These are phyloP conservation scores for Diabrotica virgifera DNA, from an alignment of 1,140 invertebrate species.

Conservation along the genomic window DNA sequence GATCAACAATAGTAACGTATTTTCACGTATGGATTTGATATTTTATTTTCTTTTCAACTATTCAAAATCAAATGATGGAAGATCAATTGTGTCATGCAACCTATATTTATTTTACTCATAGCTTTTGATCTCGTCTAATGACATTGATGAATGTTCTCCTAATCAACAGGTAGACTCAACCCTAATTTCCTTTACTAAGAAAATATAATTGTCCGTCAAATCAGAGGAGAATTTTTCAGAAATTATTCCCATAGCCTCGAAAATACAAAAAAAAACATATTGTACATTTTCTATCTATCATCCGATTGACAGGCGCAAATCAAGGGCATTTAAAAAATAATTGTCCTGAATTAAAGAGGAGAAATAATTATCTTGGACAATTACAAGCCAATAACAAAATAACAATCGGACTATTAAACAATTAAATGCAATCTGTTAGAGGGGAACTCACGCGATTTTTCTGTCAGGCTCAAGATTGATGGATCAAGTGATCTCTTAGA, in stretches of 20 bases:
- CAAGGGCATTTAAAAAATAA: slow-evolving; percentile 19
- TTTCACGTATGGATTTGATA: too few species aligned
- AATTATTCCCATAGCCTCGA: not conserved
- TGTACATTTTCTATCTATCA: slow-evolving; percentile 22
- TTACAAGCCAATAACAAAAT: slow-evolving; percentile 23
- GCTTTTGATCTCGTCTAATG: not conserved
- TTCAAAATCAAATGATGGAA: too few species aligned
- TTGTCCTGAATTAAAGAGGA: slow-evolving; percentile 14
- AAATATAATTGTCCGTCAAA: not conserved
- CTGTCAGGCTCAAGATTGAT: slow-evolving; percentile 21
- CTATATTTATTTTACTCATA: not conserved
- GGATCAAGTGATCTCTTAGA: slow-evolving; percentile 17
- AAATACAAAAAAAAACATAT: not conserved
- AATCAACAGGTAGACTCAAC: not conserved
- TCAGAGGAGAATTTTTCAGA: not conserved
- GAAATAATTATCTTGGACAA: slow-evolving; percentile 15
- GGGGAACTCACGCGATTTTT: slow-evolving; percentile 26
- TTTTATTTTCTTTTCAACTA: too few species aligned
- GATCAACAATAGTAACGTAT: too few species aligned
- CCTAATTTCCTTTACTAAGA: slow-evolving; percentile 2
- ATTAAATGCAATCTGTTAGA: slow-evolving; percentile 29
- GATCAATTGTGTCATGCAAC: too few species aligned
- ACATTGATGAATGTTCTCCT: not conserved
- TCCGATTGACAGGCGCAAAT: slow-evolving; percentile 24
- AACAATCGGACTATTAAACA: slow-evolving; percentile 28